Conservation (phyloP, 2,888 invertebrate genomes). For the Pyralis farinalis region DNA sequence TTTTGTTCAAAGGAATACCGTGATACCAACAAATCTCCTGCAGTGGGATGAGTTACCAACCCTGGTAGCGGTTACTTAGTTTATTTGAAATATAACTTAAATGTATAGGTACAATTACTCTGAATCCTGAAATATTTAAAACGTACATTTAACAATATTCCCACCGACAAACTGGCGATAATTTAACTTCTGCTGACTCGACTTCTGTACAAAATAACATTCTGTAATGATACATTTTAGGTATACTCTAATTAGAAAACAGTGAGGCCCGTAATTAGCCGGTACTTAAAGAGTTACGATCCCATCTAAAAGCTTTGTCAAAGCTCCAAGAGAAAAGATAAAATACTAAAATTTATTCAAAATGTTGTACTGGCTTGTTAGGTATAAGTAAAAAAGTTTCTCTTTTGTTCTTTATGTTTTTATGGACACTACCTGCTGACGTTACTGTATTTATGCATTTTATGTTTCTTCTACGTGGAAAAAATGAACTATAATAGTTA, state of each 20-base stretch:
- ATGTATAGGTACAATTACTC: too few species aligned
- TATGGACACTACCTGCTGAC: too few species aligned
- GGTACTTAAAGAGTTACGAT: constrained; percentile 54
- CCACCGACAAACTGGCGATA: neutral
- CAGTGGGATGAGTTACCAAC: too few species aligned
- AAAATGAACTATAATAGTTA: too few species aligned
- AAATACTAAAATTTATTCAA: constrained; percentile 24
- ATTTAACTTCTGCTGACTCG: neutral
- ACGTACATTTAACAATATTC: too few species aligned
- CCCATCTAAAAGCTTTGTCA: constrained; percentile 39
- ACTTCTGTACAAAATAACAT: constrained; percentile 8
- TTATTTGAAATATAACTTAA: too few species aligned
- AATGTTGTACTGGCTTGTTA: constrained; percentile 19
- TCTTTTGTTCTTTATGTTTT: constrained; percentile 5
- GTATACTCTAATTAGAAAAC: constrained; percentile 48
- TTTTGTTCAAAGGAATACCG: too few species aligned
- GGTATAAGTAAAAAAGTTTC: constrained; percentile 9
- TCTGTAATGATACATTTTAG: constrained; percentile 25
- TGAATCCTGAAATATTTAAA: too few species aligned
- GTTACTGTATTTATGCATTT: too few species aligned
- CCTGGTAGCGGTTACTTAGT: too few species aligned
- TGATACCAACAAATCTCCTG: too few species aligned
- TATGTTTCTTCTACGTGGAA: too few species aligned
- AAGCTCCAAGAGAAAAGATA: constrained; percentile 15
- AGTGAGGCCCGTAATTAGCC: constrained; percentile 49